These are phyloP conservation scores for Copidosoma floridanum DNA, from an alignment of 1,140 invertebrate genomes.

Conservation along the genomic window DNA sequence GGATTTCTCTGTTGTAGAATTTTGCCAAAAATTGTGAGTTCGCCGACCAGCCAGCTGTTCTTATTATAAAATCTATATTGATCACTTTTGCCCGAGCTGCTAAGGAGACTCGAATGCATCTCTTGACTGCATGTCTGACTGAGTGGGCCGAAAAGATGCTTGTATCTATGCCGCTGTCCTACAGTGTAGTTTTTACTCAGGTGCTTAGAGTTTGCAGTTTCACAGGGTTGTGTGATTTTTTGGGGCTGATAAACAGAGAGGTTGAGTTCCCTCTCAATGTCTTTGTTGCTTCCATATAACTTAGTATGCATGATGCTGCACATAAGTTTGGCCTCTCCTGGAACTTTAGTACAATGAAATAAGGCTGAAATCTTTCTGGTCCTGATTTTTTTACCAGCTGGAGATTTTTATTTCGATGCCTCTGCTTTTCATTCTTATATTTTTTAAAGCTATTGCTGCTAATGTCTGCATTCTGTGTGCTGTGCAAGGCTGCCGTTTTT, in stretches of 20 bases:
- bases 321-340: background rate
- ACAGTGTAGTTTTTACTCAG: background rate
- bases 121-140: background rate
- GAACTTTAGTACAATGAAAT: background rate
- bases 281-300: constrained; percentile 18
- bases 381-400: background rate
- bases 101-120: too few relatives aligned
- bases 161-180: background rate
- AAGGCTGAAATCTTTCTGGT: background rate
- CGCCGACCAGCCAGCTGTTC: background rate
- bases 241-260: background rate
- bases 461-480: background rate
- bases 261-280: constrained; percentile 12
- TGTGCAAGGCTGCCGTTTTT: background rate
- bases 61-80: background rate
- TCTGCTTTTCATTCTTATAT: background rate
- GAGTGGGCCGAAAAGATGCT: background rate
- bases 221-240: background rate
- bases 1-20: background rate
- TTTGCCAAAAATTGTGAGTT: background rate
- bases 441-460: background rate
- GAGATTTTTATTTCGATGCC: background rate
- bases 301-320: background rate
- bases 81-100: background rate
- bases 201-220: background rate